Evolutionary conservation across 2,888 invertebrate genomes (phyloP).

Genomic region (Embidobia sp.): DNA sequence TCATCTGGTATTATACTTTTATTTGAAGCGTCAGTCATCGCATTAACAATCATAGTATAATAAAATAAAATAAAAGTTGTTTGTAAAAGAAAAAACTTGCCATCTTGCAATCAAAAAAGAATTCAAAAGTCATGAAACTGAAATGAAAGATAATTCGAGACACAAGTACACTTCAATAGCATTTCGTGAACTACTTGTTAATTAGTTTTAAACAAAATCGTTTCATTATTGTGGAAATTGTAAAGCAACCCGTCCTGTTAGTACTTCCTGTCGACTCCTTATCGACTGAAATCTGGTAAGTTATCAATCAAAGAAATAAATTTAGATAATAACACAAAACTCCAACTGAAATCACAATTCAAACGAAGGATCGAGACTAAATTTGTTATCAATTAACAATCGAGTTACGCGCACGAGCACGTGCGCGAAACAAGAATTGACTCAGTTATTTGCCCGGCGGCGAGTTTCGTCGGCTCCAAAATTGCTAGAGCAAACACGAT

Average conservation of each 20-base stretch:
- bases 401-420: too few species aligned
- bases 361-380: slow-evolving; percentile 43
- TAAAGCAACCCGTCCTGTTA: slow-evolving; percentile 55
- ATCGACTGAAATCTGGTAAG: slow-evolving; percentile 62
- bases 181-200: slow-evolving; percentile 2
- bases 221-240: slow-evolving; percentile 49
- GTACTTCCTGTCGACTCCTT: slow-evolving; percentile 59
- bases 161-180: background rate
- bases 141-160: background rate
- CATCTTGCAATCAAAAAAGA: background rate
- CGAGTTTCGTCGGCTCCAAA: too few species aligned
- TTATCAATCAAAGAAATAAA: slow-evolving; percentile 61
- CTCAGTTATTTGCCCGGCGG: too few species aligned
- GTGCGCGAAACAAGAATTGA: too few species aligned
- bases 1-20: background rate
- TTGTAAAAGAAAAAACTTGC: too few species aligned
- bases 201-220: slow-evolving; percentile 26
- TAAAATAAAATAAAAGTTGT: background rate
- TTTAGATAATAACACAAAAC: slow-evolving; percentile 57
- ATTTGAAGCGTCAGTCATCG: slow-evolving; percentile 1
- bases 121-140: too few species aligned
- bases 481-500: too few species aligned
- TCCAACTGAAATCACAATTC: slow-evolving; percentile 13
- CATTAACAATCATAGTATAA: slow-evolving; percentile 3
- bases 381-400: slow-evolving; percentile 61